Base-by-base conservation (phyloP, 2,888 invertebrate species). In the Dryadula phaetusa region DNA sequence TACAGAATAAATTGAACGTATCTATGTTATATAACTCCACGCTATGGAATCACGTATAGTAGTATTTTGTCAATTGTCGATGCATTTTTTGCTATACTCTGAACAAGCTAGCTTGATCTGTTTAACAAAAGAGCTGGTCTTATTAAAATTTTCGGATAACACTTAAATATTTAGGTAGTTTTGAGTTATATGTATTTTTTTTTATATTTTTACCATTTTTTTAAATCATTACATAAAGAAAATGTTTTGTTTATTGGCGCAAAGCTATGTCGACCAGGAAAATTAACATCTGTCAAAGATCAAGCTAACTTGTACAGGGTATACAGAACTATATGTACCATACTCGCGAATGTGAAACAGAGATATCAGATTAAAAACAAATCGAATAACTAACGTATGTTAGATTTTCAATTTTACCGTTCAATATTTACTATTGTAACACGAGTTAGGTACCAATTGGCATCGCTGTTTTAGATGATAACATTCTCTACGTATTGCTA, bases 341-440 rank as follows among this genome's bases (percentile, higher is more conserved):
- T 62, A n/a, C 60, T 54, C 58, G 28, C 34, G 62, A 40, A 60
- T 65, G 67, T 58, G 62, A 58, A 66, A 62, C 34, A 58, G 64
- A 67, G 64, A 70, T 70, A 70, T 67, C 67, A 67, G 70, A 70
- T 70, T 70, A 64, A 67, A 67, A 60, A 60, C 40, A 62, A 67
- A 70, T 70, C 60, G 67, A 42, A 67, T 65, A 64, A 67, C 62
- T 64, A 70, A 58, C 53, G 62, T 49, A 53, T 46, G 62, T 53
- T 67, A 60, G 62, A 56, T 44, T 64, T 64, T 64, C 47, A 56
- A 37, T 62, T 69, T 69, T 58, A 34, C 42, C 12, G 49, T 58
- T 65, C 53, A 62, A 65, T 67, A 58, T 70, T 70, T 67, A 44
- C 52, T 53, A 34, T 67, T 62, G 40, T 62, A 64, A 62, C 47